Evolutionary conservation across 30 jellyfish, hydroid and myxozoan genomes (phyloP).

Genomic region (Aurelia aurita complex sp. Pacific): DNA sequence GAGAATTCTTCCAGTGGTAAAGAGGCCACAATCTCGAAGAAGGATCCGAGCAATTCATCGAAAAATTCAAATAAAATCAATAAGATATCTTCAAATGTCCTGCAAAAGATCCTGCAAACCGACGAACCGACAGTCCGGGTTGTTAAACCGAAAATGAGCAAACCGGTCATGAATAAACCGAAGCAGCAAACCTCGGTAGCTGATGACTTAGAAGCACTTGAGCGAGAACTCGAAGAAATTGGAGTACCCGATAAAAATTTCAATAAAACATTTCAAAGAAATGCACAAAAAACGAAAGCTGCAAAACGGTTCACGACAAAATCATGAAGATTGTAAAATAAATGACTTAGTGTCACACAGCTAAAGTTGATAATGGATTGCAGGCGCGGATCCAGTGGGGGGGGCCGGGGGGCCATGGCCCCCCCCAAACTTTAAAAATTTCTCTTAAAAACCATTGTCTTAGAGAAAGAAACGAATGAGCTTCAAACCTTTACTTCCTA

Average conservation of each 20-base stretch:
- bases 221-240: constrained; percentile 42
- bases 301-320: not conserved
- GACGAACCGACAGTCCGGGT: no score
- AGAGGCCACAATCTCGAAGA: not conserved
- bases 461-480: no score
- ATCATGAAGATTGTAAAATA: no score
- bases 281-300: not conserved
- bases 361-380: no score
- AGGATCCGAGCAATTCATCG: not conserved
- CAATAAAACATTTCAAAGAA: not conserved
- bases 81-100: no score
- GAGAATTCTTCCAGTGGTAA: not conserved
- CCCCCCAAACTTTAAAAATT: no score
- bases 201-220: constrained; percentile 41
- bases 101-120: no score
- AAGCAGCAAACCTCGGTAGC: constrained; percentile 4
- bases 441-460: no score
- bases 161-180: constrained; percentile 18
- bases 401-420: no score
- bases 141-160: not conserved
- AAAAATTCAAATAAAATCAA: not conserved
- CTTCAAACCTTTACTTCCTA: no score
- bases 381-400: no score
- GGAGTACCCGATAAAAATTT: not conserved
- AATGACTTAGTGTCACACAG: no score